These are phyloP conservation scores for Ophion slaviceki DNA, from an alignment of 2,888 invertebrate genomes.

Conservation along the genomic window DNA sequence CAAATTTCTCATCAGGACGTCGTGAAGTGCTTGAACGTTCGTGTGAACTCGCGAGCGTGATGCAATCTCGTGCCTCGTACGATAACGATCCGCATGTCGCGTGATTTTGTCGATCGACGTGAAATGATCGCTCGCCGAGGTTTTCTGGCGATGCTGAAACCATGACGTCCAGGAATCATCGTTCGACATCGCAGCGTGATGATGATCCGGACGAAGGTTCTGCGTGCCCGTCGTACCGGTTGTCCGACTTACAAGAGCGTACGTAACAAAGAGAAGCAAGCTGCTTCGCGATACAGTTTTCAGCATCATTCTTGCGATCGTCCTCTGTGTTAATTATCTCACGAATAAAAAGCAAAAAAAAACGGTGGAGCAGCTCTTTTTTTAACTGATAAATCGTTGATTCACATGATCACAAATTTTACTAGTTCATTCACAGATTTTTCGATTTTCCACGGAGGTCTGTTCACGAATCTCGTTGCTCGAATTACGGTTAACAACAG, in stretches of 20 bases:
- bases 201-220: conserved; percentile 29
- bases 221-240: conserved; percentile 14
- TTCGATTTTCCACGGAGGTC: neutral
- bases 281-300: conserved; percentile 13
- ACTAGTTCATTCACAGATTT: conserved; percentile 3
- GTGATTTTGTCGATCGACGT: conserved; percentile 30
- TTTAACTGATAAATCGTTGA: neutral
- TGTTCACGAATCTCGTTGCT: neutral
- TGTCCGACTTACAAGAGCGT: neutral
- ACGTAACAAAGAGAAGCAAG: conserved; percentile 17
- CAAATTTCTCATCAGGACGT: conserved; percentile 41
- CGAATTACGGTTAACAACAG: neutral
- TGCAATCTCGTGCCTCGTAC: conserved; percentile 24
- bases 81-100: conserved; percentile 35
- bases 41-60: conserved; percentile 18
- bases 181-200: conserved; percentile 16
- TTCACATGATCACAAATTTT: conserved; percentile 56
- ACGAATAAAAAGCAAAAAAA: conserved; percentile 2
- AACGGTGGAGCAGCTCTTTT: neutral
- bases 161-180: conserved; percentile 50
- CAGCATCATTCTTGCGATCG: conserved; percentile 38
- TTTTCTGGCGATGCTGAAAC: conserved; percentile 51
- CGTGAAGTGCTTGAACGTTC: conserved; percentile 28
- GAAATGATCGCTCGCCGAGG: conserved; percentile 26
- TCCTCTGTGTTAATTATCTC: neutral